phyloP scores from a whole-genome alignment of 2,888 invertebrate species.

The Sepiola atlantica region DNA sequence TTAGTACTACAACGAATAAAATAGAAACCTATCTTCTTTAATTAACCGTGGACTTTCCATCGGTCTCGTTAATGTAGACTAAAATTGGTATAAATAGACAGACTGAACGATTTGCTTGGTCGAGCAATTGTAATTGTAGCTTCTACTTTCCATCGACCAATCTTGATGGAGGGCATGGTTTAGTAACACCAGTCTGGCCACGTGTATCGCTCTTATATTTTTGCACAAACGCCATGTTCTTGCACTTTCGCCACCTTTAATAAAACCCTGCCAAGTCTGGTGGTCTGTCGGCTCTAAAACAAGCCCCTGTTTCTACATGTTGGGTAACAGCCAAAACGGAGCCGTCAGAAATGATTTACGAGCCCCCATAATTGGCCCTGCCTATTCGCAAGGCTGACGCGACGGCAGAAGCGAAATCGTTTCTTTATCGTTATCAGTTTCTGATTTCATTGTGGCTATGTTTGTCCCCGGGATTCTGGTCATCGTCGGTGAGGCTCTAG shows the following conservation, averaged over 20 bases:
- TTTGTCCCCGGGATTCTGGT: too few species aligned
- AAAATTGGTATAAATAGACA: background rate
- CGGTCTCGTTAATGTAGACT: too few species aligned
- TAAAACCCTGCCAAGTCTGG: background rate
- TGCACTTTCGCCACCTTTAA: background rate
- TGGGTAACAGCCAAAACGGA: background rate
- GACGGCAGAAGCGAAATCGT: background rate
- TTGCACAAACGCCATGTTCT: background rate
- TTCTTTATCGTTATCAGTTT: background rate
- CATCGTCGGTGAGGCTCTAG: too few species aligned
- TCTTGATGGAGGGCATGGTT: background rate
- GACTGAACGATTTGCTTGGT: background rate
- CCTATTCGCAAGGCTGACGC: background rate
- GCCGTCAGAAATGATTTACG: conserved; percentile 32
- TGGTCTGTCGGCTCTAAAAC: background rate
- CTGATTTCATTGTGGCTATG: background rate
- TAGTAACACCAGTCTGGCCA: background rate
- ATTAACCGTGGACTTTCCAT: too few species aligned
- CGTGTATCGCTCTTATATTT: background rate
- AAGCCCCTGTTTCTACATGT: background rate
- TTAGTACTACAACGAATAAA: too few species aligned
- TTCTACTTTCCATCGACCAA: background rate
- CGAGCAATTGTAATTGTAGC: background rate
- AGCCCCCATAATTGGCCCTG: background rate
- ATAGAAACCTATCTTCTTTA: too few species aligned